Conservation (phyloP, 1,140 invertebrate species). For the Drosophila persimilis region DNA sequence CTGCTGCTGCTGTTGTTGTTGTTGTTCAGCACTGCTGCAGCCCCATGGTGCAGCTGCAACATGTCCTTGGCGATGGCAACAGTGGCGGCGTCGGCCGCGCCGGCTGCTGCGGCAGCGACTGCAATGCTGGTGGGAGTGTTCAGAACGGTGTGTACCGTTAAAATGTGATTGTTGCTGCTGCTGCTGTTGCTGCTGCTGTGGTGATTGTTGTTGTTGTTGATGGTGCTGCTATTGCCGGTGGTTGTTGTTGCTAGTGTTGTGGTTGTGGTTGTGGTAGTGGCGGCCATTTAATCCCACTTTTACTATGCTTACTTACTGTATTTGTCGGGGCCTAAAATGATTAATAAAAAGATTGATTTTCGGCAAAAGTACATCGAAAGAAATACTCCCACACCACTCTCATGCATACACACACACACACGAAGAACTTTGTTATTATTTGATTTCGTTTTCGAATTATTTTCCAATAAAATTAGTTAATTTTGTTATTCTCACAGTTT, state of each 20-base stretch:
- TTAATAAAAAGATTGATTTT: conserved; percentile 4
- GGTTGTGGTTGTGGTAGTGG: conserved; percentile 75
- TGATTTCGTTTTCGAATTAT: too few species aligned
- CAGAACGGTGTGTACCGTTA: conserved; percentile 69
- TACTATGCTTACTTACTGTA: conserved; percentile 44
- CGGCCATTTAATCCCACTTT: conserved; percentile 76
- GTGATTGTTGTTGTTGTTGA: conserved; percentile 33
- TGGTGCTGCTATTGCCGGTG: conserved; percentile 59
- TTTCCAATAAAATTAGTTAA: neutral
- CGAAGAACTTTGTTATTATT: neutral
- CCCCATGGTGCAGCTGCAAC: conserved; percentile 81
- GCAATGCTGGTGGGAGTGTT: conserved; percentile 69
- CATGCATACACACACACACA: neutral
- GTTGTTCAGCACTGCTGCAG: conserved; percentile 56
- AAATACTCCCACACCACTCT: neutral
- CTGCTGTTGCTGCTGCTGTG: conserved; percentile 22
- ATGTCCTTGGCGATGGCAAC: conserved; percentile 82
- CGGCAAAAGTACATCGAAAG: too few species aligned
- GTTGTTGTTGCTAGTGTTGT: conserved; percentile 67
- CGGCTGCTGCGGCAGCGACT: conserved; percentile 36
- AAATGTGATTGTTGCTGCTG: conserved; percentile 57
- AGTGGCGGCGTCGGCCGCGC: conserved; percentile 72
- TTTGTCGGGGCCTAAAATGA: conserved; percentile 29
- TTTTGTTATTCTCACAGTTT: conserved; percentile 49
- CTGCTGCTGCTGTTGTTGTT: conserved; percentile 54